Evolutionary conservation across 2,797 vertebrate species (phyloP).

Genomic region (Myotis findleyi): DNA sequence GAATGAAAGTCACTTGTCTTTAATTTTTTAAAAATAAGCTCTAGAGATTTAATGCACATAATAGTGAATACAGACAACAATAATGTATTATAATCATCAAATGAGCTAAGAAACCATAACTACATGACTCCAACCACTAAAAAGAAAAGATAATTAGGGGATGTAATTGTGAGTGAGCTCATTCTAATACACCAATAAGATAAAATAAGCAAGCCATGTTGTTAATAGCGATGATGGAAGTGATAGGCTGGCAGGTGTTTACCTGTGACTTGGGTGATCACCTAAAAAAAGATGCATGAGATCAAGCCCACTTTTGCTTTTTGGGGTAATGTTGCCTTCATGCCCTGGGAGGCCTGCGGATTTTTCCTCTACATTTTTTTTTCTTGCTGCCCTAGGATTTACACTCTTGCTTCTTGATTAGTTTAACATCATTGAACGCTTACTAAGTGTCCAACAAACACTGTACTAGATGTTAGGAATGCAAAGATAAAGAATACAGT

Average conservation of each 20-base stretch:
- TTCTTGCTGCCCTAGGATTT: not conserved
- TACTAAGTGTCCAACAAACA: not conserved
- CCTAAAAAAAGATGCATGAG: not conserved
- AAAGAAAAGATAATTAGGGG: not conserved
- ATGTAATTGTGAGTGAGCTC: conserved; percentile 43
- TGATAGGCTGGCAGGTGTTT: conserved; percentile 9
- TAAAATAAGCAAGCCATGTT: not conserved
- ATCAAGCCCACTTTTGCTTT: not conserved
- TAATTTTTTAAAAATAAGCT: conserved; percentile 44
- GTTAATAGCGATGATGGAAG: not conserved
- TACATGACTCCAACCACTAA: too few species aligned
- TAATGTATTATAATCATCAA: too few species aligned
- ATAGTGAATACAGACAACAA: too few species aligned
- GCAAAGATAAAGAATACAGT: not conserved
- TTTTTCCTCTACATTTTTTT: not conserved
- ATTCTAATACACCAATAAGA: conserved; percentile 29
- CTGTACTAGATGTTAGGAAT: not conserved
- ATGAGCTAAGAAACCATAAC: too few species aligned
- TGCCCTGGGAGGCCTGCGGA: not conserved
- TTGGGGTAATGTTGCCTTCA: not conserved
- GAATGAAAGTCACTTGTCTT: conserved; percentile 41
- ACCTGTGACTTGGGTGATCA: conserved; percentile 9
- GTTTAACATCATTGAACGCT: not conserved
- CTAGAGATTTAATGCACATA: too few species aligned
- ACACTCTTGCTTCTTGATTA: not conserved